These are phyloP conservation scores for Climacteris rufus DNA, from an alignment of 2,113 vertebrate genomes.

Conservation along the genomic window DNA sequence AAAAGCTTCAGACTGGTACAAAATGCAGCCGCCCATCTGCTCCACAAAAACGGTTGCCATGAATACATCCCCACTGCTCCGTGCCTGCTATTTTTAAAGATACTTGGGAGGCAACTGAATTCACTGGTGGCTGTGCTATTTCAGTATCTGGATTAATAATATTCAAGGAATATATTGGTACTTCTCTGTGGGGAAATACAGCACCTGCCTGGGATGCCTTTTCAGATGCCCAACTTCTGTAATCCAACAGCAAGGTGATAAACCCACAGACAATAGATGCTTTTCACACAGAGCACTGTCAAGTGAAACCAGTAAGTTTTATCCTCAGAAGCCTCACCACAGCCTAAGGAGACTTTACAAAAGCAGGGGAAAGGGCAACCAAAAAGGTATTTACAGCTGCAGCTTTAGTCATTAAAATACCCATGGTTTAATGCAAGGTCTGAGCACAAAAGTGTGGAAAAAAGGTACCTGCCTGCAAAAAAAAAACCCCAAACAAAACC, in stretches of 20 bases:
- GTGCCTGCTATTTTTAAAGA: conserved; percentile 39
- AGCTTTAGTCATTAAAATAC: background rate
- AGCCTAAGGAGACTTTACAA: background rate
- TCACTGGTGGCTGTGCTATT: background rate
- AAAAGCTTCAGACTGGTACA: background rate
- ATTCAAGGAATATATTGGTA: background rate
- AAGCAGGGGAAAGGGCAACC: background rate
- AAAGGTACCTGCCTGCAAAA: background rate
- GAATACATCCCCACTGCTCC: background rate
- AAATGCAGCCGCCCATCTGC: conserved; percentile 28
- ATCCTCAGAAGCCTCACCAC: background rate
- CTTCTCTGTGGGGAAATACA: background rate
- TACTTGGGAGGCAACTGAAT: conserved; percentile 21
- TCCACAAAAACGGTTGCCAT: conserved; percentile 33
- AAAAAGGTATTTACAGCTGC: background rate
- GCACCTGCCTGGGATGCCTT: background rate
- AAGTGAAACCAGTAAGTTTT: background rate
- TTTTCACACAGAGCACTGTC: background rate
- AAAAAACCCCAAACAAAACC: background rate
- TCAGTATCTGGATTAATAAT: background rate
- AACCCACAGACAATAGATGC: background rate
- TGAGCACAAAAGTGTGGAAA: background rate
- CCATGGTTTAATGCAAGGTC: background rate
- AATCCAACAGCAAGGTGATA: background rate
- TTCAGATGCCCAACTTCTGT: background rate